Percentiles rank a stretch among this genome's conserved stretches.
phyloP scores from a whole-genome alignment of 2,797 vertebrate genomes.

The Takifugu rubripes region DNA sequence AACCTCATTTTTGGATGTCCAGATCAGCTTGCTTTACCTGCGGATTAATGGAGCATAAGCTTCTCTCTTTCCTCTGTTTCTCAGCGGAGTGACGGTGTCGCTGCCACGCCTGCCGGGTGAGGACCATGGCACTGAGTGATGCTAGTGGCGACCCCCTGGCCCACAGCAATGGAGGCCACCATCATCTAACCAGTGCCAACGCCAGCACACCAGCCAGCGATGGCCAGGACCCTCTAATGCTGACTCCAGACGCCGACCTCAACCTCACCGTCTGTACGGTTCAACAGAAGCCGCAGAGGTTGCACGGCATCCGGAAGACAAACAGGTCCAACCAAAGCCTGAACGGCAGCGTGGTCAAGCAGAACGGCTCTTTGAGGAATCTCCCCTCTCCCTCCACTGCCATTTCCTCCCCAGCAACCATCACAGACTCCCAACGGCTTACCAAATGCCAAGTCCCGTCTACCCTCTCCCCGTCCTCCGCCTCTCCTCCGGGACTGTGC shows the following conservation, averaged over 20 bases:
- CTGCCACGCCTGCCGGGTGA: conserved; percentile 40
- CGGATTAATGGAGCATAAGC: background rate
- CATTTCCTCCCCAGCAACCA: conserved; percentile 46
- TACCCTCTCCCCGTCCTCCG: conserved; percentile 23
- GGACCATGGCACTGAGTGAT: conserved; percentile 84
- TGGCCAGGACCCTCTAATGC: conserved; percentile 34
- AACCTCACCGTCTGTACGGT: conserved; percentile 13
- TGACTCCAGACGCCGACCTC: conserved; percentile 37
- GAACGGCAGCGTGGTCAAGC: conserved; percentile 77
- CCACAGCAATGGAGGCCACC: conserved; percentile 75
- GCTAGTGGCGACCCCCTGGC: conserved; percentile 66
- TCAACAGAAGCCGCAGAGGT: conserved; percentile 25
- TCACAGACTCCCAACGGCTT: conserved; percentile 76
- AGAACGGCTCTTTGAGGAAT: conserved; percentile 79
- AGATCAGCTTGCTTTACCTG: background rate
- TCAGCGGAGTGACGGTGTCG: conserved; percentile 56
- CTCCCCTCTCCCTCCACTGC: conserved; percentile 45
- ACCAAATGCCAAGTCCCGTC: conserved; percentile 51
- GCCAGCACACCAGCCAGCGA: conserved; percentile 7
- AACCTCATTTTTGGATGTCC: background rate
- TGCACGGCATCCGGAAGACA: conserved; percentile 14
- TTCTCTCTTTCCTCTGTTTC: background rate
- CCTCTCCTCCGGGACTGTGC: conserved; percentile 59
- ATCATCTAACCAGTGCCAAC: conserved; percentile 39
- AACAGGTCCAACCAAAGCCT: conserved; percentile 66